phyloP scores from a whole-genome alignment of 1,140 invertebrate genomes.

The Lordiphosa mommai region DNA sequence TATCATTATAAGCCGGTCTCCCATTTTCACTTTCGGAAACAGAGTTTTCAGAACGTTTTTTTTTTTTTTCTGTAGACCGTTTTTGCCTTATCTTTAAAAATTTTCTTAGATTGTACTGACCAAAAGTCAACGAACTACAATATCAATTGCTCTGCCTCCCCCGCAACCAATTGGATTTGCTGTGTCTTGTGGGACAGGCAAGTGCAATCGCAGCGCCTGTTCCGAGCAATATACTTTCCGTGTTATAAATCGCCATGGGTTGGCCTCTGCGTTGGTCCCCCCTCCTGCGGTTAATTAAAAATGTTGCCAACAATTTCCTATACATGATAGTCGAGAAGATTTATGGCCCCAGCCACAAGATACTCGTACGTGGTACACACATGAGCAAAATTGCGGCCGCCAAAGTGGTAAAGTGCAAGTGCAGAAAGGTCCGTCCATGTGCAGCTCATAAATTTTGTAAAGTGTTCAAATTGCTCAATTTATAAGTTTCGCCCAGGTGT shows the following conservation, averaged over 20 bases:
- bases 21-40: no score
- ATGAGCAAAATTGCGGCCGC: constrained; percentile 33
- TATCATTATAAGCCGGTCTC: no score
- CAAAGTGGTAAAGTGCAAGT: constrained; percentile 4
- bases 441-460: constrained; percentile 53
- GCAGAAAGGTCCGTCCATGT: constrained; percentile 14
- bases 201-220: no score
- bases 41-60: no score
- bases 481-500: constrained; percentile 45
- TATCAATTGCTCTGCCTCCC: no score
- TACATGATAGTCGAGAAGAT: constrained; percentile 27
- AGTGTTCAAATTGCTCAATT: constrained; percentile 59
- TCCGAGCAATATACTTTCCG: background rate
- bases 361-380: constrained; percentile 7
- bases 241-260: constrained; percentile 34
- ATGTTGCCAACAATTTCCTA: constrained; percentile 46
- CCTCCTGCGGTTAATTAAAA: constrained; percentile 60
- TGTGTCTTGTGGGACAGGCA: no score
- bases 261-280: constrained; percentile 2
- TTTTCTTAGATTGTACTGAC: no score
- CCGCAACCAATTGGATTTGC: no score
- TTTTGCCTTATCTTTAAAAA: no score
- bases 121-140: no score
- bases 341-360: constrained; percentile 35
- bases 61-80: no score